Percentiles rank a stretch among this genome's conserved stretches.
Evolutionary conservation across 2,888 invertebrate genomes (phyloP).

Genomic region (Disparrhopalites patrizii): DNA sequence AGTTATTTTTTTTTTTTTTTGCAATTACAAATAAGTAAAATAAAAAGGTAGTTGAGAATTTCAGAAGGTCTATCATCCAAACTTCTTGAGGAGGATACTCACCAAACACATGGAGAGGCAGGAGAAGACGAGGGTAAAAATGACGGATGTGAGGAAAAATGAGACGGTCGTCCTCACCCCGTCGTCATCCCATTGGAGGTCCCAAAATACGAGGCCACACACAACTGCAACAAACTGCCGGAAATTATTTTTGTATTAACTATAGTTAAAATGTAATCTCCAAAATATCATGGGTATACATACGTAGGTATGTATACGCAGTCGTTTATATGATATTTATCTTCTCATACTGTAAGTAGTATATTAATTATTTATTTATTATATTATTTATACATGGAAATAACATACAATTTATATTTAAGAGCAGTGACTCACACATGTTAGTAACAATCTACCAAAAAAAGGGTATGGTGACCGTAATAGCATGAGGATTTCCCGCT

Average conservation of each 20-base stretch:
- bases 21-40: not conserved
- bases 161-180: not conserved
- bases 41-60: not conserved
- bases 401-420: not conserved
- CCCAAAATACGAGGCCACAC: not conserved
- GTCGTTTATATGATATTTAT: no score
- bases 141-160: not conserved
- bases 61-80: not conserved
- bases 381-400: no score
- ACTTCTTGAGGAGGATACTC: not conserved
- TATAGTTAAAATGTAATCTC: no score
- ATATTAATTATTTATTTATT: no score
- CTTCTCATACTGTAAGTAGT: no score
- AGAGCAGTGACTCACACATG: not conserved
- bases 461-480: not conserved
- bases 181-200: not conserved
- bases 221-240: not conserved
- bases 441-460: not conserved
- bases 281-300: no score
- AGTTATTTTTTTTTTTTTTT: not conserved
- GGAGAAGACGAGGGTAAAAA: not conserved
- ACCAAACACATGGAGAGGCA: not conserved
- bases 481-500: not conserved
- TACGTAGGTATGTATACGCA: no score
- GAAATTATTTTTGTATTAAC: no score